Evolutionary conservation across 2,797 vertebrate species (phyloP), one percentile per base, ranked within the genome.

Genomic region (Phalanger gymnotis): DNA sequence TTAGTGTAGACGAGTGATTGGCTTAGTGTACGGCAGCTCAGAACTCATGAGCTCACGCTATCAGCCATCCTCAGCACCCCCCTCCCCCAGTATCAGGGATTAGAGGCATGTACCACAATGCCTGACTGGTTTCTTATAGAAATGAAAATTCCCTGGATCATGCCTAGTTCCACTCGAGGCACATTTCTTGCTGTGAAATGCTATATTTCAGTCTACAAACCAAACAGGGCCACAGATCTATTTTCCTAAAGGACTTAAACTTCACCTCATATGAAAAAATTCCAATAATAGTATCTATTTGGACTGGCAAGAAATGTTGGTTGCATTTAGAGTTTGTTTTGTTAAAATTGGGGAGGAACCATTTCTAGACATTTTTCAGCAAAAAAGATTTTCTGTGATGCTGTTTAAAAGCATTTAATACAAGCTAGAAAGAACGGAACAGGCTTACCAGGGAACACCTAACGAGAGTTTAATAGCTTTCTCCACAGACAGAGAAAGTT

Each of bases 391-490:
- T 54, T 31, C 19, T 94, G 27, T 53, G 91, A 92, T 93, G 56
- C 40, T 95, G 81, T 81, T 96, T 92, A 95, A 96, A 96, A 51
- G 31, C 56, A 90, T 54, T 14, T 34, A 0, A 52, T 81, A 91
- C 92, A 94, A 56, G 11, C 34, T 89, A 93, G 81, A 91, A 96
- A 92, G 57, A 94, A 93, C 52, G 22, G 92, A 73, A 90, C 16
- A 94, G 89, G 51, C 30, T 93, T 94, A 90, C 73, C 30, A 61
- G 81, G 96, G 73, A 73, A 73, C 16, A 91, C 40, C n/a, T 51
- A 93, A 81, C 11, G 30, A 95, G 30, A 92, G 4, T 95, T 95
- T 96, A 92, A 81, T 34, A 93, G 14, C 95, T 73, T 81, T 89
- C 31, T 52, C 30, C 54, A 53, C 53, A 90, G 81, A 95, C 34